These are phyloP conservation scores for Pluvianellus socialis DNA, from an alignment of 2,113 vertebrate species.

Conservation along the genomic window DNA sequence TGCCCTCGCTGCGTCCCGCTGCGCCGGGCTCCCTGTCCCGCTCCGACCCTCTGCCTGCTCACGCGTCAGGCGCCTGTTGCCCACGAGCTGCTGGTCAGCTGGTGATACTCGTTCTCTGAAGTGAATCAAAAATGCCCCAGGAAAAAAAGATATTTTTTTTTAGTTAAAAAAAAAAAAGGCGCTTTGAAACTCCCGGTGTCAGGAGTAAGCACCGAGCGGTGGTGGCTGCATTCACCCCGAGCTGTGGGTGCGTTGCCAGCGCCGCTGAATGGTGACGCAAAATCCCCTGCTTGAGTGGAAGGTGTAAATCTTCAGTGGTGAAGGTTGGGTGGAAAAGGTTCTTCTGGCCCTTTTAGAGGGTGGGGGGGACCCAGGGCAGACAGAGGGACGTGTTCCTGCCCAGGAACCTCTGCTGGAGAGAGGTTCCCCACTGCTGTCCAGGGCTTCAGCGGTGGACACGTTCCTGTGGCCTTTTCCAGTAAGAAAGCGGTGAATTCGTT, in stretches of 20 bases:
- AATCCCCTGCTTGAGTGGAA: too few species aligned
- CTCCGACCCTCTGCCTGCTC: too few species aligned
- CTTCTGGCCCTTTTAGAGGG: background rate
- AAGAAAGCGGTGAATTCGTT: fast-evolving
- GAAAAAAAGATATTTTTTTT: background rate
- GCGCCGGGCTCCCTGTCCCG: too few species aligned
- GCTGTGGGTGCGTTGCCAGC: fast-evolving
- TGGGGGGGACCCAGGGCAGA: fast-evolving
- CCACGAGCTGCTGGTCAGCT: fast-evolving
- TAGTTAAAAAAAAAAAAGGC: background rate
- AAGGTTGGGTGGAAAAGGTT: background rate
- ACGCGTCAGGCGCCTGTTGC: too few species aligned
- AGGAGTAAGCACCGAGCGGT: background rate
- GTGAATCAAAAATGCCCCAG: background rate
- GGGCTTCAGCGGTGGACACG: fast-evolving
- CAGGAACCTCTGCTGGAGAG: fast-evolving
- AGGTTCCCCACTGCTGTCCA: fast-evolving
- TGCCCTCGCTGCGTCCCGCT: too few species aligned
- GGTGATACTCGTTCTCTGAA: background rate
- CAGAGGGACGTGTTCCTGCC: fast-evolving
- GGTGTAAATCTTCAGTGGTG: background rate
- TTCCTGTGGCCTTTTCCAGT: fast-evolving
- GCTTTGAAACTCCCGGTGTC: background rate
- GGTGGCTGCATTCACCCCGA: fast-evolving
- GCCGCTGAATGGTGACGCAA: fast-evolving